Evolutionary conservation across 2,888 invertebrate species (phyloP), one percentile per base, ranked within the genome.

Genomic region (Laothoe populi): DNA sequence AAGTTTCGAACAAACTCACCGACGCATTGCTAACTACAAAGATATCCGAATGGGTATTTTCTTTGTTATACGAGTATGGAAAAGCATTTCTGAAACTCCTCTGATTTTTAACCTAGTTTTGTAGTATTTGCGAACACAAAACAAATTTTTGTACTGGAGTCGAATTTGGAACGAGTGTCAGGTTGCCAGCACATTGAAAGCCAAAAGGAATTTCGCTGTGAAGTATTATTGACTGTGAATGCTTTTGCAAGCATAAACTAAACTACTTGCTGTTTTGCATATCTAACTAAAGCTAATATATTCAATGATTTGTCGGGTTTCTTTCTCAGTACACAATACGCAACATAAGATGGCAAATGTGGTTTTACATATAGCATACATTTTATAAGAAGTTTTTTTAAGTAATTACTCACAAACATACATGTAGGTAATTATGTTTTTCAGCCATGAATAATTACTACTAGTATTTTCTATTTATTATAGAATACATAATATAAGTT

Each of bases 171-270:
- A 35, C 19, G 19, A 53, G 35, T 53, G 53, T 35, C 24, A 26
- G 48, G 48, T 13, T 26, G 13, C 48, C 35, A 21, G 53, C 53
- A 19, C 35, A 53, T 53, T 35, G 19, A 31, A 10, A 11, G 35
- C 31, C 53, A 53, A 35, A 35, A 35, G 72, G 68, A 72, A 73
- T 72, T 79, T 65, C 19, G 35, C 19, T 11, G 19, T 53, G 35
- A 53, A 53, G 31, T 35, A 31, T 31, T 53, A 53, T 16, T 35
- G 35, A 35, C 16, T 53, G 10, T 2, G 49, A 16, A 53, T 49
- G 31, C 16, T 19, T 16, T n/a, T 26, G n/a, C 24, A 49, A 1
- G n/a, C n/a, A 49, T 8, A 46, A 24, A 3, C 10, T 46, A 11
- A 13, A 24, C 21, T 24, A 3, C 16, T 31, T 31, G 49, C 8